Evolutionary conservation across 2,797 vertebrate genomes (phyloP).

Genomic region (Tokudaia muenninki): DNA sequence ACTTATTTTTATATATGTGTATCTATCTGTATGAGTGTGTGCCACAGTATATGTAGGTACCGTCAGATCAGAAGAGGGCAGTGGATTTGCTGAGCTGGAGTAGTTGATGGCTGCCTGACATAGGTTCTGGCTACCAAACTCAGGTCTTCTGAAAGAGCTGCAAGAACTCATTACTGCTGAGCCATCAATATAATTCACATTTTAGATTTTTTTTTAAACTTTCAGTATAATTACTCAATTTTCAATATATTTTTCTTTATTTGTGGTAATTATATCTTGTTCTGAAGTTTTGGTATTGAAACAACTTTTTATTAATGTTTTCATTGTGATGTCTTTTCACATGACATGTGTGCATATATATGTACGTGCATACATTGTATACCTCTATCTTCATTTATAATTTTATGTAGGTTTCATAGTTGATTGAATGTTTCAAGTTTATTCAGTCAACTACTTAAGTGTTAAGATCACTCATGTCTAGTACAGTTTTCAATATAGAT

Average conservation of each 20-base stretch:
- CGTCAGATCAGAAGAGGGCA: background rate
- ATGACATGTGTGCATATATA: background rate
- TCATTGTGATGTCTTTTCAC: background rate
- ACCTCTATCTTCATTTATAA: background rate
- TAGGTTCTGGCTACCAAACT: background rate
- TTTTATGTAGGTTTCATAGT: background rate
- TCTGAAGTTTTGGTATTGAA: background rate
- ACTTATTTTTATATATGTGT: background rate
- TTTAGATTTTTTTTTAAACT: background rate
- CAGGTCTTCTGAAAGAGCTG: background rate
- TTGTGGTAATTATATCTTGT: background rate
- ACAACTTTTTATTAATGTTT: background rate
- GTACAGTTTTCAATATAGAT: background rate
- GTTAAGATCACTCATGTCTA: slow-evolving; percentile 1
- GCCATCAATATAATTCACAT: background rate
- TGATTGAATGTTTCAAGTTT: slow-evolving; percentile 3
- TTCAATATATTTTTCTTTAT: background rate
- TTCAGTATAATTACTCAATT: background rate
- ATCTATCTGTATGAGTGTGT: background rate
- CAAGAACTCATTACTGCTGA: background rate
- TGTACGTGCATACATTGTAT: background rate
- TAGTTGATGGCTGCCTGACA: background rate
- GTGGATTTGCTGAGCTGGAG: background rate
- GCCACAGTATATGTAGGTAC: too few species aligned
- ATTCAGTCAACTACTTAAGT: slow-evolving; percentile 26